Conservation (phyloP, 1,140 invertebrate species). For the Sarcophaga bullata region DNA sequence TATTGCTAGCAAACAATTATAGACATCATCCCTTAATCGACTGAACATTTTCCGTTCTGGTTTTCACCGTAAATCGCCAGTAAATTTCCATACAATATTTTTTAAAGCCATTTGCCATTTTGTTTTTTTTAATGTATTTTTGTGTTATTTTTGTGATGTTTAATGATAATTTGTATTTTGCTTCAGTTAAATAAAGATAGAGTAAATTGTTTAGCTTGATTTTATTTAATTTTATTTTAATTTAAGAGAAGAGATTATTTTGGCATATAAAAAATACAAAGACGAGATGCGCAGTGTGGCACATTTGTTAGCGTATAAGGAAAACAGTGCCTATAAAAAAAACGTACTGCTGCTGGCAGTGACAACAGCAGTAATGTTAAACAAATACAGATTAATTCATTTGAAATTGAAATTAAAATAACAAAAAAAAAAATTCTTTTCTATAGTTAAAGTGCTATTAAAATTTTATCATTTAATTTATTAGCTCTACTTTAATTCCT, state of each 20-base stretch:
- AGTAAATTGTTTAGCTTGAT: neutral
- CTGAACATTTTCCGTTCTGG: neutral
- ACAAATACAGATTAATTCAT: neutral
- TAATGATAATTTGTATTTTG: constrained; percentile 7
- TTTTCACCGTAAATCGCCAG: neutral
- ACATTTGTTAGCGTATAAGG: neutral
- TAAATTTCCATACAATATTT: constrained; percentile 21
- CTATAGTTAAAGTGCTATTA: neutral
- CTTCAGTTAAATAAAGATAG: neutral
- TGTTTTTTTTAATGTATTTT: neutral
- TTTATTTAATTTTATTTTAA: neutral
- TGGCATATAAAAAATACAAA: constrained; percentile 30
- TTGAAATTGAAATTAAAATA: neutral
- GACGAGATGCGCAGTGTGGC: constrained; percentile 36
- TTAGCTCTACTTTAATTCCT: neutral
- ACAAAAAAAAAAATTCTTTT: neutral
- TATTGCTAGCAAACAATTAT: neutral
- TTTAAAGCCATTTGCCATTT: neutral
- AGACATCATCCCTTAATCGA: constrained; percentile 3
- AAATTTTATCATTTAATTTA: neutral
- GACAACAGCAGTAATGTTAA: neutral
- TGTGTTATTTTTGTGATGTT: neutral
- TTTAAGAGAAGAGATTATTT: constrained; percentile 15
- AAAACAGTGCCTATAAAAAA: neutral
- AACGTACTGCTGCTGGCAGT: neutral